Evolutionary conservation across 2,113 vertebrate genomes (phyloP), one percentile per base, ranked within the genome.

Genomic region (Rostratula benghalensis): DNA sequence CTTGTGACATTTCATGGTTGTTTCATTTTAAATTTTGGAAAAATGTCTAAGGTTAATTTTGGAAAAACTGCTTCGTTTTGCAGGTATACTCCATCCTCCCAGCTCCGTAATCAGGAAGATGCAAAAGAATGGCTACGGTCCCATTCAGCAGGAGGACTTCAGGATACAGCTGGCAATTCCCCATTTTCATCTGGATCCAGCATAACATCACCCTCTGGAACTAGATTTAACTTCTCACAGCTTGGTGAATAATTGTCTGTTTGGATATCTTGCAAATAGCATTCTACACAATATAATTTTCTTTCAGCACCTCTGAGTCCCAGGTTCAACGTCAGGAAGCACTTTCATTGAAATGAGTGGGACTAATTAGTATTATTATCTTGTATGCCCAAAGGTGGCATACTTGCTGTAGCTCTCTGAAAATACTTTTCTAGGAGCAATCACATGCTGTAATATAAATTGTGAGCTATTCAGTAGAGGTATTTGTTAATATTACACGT

Each of bases 111-210:
- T 23, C 99, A 99, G 18, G 99, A 99, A 56, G 99, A 99, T 41
- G 98, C 98, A 11, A 99, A 99, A 89, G 99, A 99, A 96, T 99
- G 99, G 99, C 98, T 99, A 22, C 98, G 99, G 76, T 99, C 99
- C 43, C 98, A 99, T 93, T 99, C 99, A 50, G 98, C 99, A 19
- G 98, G 99, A 22, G 99, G 99, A 22, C 98, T 99, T 60, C 99
- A 99, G 98, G 99, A 99, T 56, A 99, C 98, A 0, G 98, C 97
- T 86, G 98, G 98, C 92, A 99, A 98, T 96, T 99, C 99, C 7
- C 99, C 99, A 2, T 99, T 99, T 95, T 99, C 99, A 20, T 99
- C 99, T 8, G 98, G 99, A 61, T 99, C 99, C 96, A 99, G 99
- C 77, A 94, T 99, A 64, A 99, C 99, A 43, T 99, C 99, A 12